A percentile compares a stretch with the other conserved stretches of the same genome.
Evolutionary conservation across 2,888 invertebrate genomes (phyloP).

Genomic region (Drosophila setosimentum): DNA sequence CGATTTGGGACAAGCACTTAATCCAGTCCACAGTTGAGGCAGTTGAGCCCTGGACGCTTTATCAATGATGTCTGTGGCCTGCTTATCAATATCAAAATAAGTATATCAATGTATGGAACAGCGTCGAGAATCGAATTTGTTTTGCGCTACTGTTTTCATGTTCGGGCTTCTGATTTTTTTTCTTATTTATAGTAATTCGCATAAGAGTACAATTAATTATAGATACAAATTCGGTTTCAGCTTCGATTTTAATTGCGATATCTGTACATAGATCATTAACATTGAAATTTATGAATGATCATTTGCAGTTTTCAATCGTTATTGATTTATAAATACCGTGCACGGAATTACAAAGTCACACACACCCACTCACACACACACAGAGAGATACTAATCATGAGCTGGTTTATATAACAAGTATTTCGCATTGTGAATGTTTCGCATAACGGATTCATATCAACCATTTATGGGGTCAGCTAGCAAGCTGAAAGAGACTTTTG

Average conservation of each 20-base stretch:
- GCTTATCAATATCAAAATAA: slow-evolving; percentile 45
- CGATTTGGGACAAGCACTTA: slow-evolving; percentile 19
- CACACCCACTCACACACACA: slow-evolving; percentile 21
- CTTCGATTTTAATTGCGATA: slow-evolving; percentile 39
- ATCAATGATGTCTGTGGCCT: slow-evolving; percentile 38
- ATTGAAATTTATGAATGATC: slow-evolving; percentile 74
- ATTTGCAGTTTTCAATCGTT: slow-evolving; percentile 34
- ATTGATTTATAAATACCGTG: slow-evolving; percentile 43
- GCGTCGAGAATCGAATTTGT: slow-evolving; percentile 34
- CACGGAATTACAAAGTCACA: slow-evolving; percentile 50
- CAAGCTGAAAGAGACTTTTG: slow-evolving; percentile 13
- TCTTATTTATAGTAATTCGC: slow-evolving; percentile 20
- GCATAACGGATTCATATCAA: slow-evolving; percentile 35
- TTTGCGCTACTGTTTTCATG: slow-evolving; percentile 59
- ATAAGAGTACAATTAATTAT: slow-evolving; percentile 71
- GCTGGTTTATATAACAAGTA: slow-evolving; percentile 57
- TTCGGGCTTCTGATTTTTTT: slow-evolving; percentile 25
- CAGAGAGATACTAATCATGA: slow-evolving; percentile 2
- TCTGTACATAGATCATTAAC: slow-evolving; percentile 52
- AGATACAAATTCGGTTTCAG: slow-evolving; percentile 32
- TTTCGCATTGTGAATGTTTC: slow-evolving; percentile 52
- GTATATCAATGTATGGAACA: slow-evolving; percentile 22
- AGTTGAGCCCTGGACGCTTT: slow-evolving; percentile 49
- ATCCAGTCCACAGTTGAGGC: not conserved
- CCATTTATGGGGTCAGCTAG: slow-evolving; percentile 29